These are phyloP conservation scores for Gila robusta DNA, from an alignment of 2,797 vertebrate genomes.

Conservation along the genomic window DNA sequence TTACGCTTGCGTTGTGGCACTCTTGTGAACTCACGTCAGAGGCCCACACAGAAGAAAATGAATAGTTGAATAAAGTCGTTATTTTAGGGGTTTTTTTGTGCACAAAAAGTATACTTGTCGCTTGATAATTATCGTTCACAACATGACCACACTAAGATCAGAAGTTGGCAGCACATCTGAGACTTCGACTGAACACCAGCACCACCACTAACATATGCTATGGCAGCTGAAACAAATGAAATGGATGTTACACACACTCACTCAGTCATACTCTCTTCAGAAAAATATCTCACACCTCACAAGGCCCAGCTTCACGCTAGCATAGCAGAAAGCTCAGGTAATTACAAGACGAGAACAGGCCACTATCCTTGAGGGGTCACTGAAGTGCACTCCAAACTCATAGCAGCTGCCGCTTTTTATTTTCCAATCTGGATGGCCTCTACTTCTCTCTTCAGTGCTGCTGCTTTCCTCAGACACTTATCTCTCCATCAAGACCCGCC, in stretches of 20 bases:
- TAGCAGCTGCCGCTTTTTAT: constrained; percentile 64
- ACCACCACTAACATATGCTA: constrained; percentile 45
- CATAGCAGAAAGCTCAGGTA: constrained; percentile 52
- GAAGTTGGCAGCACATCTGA: constrained; percentile 30
- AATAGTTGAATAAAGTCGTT: no score
- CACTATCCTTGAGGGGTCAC: constrained; percentile 60
- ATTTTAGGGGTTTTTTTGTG: no score
- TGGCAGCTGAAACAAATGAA: constrained; percentile 50
- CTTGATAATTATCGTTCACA: constrained; percentile 1
- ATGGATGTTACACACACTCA: constrained; percentile 39
- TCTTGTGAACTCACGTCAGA: no score
- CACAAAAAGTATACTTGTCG: no score
- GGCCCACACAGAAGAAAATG: no score
- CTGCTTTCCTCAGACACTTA: constrained; percentile 47
- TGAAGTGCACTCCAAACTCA: constrained; percentile 63
- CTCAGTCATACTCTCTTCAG: constrained; percentile 25
- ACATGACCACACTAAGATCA: constrained; percentile 21
- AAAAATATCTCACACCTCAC: constrained; percentile 50
- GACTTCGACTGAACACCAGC: constrained; percentile 25
- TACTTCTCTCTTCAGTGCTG: constrained; percentile 32
- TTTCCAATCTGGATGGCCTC: constrained; percentile 59
- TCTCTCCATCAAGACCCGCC: constrained; percentile 48
- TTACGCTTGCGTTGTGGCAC: no score
- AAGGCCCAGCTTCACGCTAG: constrained; percentile 42
- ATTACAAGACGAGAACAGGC: constrained; percentile 59